Conservation (phyloP, 37 sponge, comb jelly and placozoan genomes). For the Beroe forskalii region DNA sequence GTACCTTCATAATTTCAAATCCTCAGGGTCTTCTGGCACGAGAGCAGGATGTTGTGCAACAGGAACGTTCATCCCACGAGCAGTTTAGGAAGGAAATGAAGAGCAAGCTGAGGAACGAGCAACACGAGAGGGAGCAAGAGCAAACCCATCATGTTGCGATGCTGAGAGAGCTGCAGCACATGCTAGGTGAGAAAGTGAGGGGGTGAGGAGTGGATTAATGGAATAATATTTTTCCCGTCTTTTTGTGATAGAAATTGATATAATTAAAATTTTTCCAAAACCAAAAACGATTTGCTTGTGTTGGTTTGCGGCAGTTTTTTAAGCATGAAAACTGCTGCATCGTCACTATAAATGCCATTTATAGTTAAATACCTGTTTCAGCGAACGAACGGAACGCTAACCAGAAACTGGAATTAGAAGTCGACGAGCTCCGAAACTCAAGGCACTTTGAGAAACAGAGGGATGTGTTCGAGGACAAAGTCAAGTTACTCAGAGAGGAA, state of each 20-base stretch:
- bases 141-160: conserved; percentile 74
- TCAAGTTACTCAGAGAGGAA: conserved; percentile 29
- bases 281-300: no score
- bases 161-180: conserved; percentile 77
- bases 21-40: not conserved
- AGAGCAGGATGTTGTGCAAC: not conserved
- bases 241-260: no score
- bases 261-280: no score
- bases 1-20: no score
- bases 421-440: conserved; percentile 1
- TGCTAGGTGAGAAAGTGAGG: conserved; percentile 65
- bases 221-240: no score
- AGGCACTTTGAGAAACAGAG: not conserved
- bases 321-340: no score
- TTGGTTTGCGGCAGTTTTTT: no score
- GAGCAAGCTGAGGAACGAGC: conserved; percentile 67
- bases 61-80: not conserved
- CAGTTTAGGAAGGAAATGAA: conserved; percentile 30
- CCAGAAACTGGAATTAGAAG: conserved; percentile 41
- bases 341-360: no score
- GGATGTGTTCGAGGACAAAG: not conserved
- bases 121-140: conserved; percentile 70
- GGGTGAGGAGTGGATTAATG: no score
- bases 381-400: not conserved
- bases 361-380: no score